Evolutionary conservation across 2,113 vertebrate genomes (phyloP).

Genomic region (Labrus mixtus): DNA sequence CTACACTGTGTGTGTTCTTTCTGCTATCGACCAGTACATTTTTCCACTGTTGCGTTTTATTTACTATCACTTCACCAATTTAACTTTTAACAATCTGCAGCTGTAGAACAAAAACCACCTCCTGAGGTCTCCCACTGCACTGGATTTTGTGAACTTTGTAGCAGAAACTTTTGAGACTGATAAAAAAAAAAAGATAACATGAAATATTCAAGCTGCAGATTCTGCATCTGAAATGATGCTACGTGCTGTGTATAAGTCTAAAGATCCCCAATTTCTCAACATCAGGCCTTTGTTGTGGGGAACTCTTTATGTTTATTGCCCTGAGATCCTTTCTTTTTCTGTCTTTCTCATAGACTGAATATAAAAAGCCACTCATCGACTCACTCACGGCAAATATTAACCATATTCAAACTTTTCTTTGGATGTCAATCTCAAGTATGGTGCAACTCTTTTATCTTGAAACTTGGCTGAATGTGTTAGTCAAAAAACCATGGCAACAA

Average conservation of each 20-base stretch:
- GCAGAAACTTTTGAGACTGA: slow-evolving; percentile 6
- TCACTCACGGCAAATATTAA: too few relatives aligned
- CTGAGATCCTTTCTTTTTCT: background rate
- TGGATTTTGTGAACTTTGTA: background rate
- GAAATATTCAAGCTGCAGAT: slow-evolving; percentile 27
- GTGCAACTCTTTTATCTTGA: too few relatives aligned
- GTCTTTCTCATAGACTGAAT: too few relatives aligned
- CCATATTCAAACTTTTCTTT: too few relatives aligned
- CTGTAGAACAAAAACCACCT: slow-evolving; percentile 6
- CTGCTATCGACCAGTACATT: background rate
- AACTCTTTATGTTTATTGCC: background rate
- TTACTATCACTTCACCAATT: background rate
- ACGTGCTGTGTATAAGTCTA: slow-evolving; percentile 26
- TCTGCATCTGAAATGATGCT: slow-evolving; percentile 21
- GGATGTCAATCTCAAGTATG: too few relatives aligned
- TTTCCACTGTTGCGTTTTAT: too few relatives aligned
- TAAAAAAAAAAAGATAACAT: slow-evolving; percentile 3
- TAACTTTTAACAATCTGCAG: background rate
- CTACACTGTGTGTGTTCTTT: background rate
- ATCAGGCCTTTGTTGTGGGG: too few relatives aligned
- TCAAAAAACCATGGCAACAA: too few relatives aligned
- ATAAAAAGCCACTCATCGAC: too few relatives aligned
- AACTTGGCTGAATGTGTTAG: too few relatives aligned
- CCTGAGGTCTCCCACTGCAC: background rate
- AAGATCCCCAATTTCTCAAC: background rate